A percentile compares a stretch with the other conserved stretches of the same genome.
phyloP scores from a whole-genome alignment of 2,113 vertebrate species.

The Dicentrarchus labrax region DNA sequence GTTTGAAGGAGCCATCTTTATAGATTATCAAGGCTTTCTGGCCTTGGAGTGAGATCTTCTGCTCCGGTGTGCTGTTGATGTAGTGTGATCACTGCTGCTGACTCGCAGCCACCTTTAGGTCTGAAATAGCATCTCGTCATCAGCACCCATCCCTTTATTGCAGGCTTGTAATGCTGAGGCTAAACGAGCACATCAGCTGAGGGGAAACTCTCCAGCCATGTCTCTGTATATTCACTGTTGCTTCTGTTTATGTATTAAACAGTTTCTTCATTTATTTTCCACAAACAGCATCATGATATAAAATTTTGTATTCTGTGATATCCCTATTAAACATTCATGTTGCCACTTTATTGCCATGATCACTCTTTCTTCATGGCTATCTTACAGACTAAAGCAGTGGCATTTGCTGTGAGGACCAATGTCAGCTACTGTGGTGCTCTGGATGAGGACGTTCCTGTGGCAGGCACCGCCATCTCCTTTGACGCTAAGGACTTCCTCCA shows the following conservation, averaged over 20 bases:
- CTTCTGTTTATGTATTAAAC: constrained; percentile 16
- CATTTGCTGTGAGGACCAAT: constrained; percentile 97
- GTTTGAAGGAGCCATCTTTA: not conserved
- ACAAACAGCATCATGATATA: not conserved
- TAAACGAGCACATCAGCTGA: constrained; percentile 10
- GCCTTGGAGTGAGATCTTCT: not conserved
- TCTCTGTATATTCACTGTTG: not conserved
- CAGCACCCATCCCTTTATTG: constrained; percentile 27
- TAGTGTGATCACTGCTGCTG: constrained; percentile 20
- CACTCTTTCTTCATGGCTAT: not conserved
- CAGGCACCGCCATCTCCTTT: constrained; percentile 95
- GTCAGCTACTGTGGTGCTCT: constrained; percentile 96
- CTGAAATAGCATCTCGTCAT: constrained; percentile 27
- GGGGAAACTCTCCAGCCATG: not conserved
- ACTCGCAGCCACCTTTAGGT: constrained; percentile 11
- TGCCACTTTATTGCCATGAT: not conserved
- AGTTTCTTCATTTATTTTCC: not conserved
- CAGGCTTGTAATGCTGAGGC: constrained; percentile 26
- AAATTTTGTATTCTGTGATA: not conserved
- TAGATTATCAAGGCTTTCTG: not conserved
- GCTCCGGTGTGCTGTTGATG: constrained; percentile 10
- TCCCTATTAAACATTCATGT: not conserved
- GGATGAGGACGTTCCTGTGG: constrained; percentile 97
- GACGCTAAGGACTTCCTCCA: constrained; percentile 99
- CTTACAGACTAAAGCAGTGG: constrained; percentile 92